Conservation (phyloP, 1,140 invertebrate genomes). For the Ooceraea biroi region DNA sequence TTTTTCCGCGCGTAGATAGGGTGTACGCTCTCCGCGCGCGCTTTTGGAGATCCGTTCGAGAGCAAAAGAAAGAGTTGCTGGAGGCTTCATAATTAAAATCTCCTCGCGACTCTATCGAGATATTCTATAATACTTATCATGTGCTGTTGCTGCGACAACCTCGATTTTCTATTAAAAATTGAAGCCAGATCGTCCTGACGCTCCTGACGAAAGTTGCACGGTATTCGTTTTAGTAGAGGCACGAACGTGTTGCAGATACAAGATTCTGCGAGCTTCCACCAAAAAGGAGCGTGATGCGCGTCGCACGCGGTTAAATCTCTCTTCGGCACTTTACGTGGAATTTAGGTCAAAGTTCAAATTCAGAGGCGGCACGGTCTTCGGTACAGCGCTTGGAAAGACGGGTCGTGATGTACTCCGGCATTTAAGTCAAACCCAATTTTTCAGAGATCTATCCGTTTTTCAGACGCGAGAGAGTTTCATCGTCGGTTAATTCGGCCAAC, state of each 20-base stretch:
- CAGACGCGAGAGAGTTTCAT: not conserved
- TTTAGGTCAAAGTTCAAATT: conserved; percentile 53
- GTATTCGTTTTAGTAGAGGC: conserved; percentile 8
- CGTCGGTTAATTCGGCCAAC: not conserved
- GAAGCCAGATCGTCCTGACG: not conserved
- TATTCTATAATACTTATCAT: not conserved
- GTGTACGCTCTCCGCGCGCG: too few species aligned
- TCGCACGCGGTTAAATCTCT: conserved; percentile 35
- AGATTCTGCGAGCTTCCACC: conserved; percentile 10
- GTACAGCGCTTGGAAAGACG: not conserved
- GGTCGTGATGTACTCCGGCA: conserved; percentile 5
- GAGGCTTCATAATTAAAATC: not conserved
- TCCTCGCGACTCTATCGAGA: not conserved
- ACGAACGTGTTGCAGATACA: not conserved
- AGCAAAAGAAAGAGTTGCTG: not conserved
- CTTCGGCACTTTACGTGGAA: conserved; percentile 36
- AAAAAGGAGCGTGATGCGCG: conserved; percentile 1
- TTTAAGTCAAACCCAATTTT: conserved; percentile 5
- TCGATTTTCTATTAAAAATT: too few species aligned
- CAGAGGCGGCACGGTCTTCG: conserved; percentile 20
- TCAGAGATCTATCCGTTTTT: conserved; percentile 1
- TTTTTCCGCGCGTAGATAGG: conserved; percentile 2
- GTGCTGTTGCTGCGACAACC: not conserved
- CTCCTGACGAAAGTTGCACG: not conserved
- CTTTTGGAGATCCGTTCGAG: not conserved